Evolutionary conservation across 2,113 vertebrate species (phyloP), one percentile per base, ranked within the genome.

Genomic region (Serilophus lunatus): DNA sequence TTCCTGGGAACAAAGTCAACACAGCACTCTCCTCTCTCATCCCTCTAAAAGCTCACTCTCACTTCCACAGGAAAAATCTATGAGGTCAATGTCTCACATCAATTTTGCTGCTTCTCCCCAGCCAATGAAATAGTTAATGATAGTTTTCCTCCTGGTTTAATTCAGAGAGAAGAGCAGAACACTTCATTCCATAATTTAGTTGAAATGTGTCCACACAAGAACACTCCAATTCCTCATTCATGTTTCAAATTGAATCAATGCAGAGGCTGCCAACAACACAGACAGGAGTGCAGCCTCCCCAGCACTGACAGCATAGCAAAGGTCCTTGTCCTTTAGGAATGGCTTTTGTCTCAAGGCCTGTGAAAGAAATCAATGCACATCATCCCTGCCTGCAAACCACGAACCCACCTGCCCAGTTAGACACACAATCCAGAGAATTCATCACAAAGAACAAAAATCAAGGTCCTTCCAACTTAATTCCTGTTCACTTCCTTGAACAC

Each of bases 351-450:
- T 97, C 90, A 80, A 83, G 96, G 96, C 92, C 95, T 86, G 92
- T 42, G 80, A 86, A 93, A 95, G 95, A 97, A 98, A 98, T 97
- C 96, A 72, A 96, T 97, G 95, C 18, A 82, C 92, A 93, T 89
- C 92, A 93, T 89, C 92, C 88, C 90, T 86, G 95, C 96, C 97
- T 88, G 84, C 72, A 93, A 97, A 97, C 82, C 70, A 71, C 87
- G 94, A 97, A 79, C 95, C 97, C 96, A 92, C 83, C 97, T 87
- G 95, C 28, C 68, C 97, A 98, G 97, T 98, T 97, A 98, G 96
- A 93, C 63, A 60, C 13, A 70, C 81, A 31, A 40, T 40, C 35
- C 94, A 64, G 93, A 92, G 90, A 90, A 96, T 93, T 96, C 92
- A 96, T 96, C 97, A 92, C 72, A 93, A 64, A 11, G 86, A 97